Evolutionary conservation across 2,113 vertebrate genomes (phyloP).

Genomic region (Heliornis fulica): DNA sequence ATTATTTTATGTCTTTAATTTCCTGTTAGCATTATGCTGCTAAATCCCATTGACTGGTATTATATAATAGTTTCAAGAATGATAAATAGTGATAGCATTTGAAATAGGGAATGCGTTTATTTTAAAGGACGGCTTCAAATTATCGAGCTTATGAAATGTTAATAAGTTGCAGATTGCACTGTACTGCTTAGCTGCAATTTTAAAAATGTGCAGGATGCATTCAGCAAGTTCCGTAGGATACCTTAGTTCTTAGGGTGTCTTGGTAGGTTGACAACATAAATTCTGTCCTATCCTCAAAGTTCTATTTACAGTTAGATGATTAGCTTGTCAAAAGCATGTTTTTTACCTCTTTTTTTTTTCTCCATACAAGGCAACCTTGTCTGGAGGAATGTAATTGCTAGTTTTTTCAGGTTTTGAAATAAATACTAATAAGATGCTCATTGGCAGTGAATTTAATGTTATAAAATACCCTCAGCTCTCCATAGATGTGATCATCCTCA

Average conservation of each 20-base stretch:
- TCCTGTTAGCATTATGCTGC: not conserved
- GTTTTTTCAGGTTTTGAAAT: not conserved
- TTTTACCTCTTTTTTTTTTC: not conserved
- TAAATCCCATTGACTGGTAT: not conserved
- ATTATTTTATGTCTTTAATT: slow-evolving; percentile 9
- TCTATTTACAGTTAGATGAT: not conserved
- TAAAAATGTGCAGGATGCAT: not conserved
- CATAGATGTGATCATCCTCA: not conserved
- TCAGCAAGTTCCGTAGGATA: not conserved
- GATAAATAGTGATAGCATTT: not conserved
- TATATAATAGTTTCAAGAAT: not conserved
- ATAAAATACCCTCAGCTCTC: not conserved
- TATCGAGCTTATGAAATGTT: not conserved
- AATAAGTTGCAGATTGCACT: not conserved
- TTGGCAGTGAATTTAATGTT: slow-evolving; percentile 21
- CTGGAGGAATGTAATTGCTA: not conserved
- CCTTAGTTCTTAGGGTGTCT: not conserved
- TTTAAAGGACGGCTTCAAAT: slow-evolving; percentile 3
- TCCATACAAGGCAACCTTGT: not conserved
- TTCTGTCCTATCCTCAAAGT: not conserved
- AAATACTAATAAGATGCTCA: not conserved
- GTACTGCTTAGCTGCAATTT: not conserved
- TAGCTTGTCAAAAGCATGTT: not conserved
- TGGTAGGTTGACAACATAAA: not conserved
- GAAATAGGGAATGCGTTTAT: not conserved